Percentiles rank a stretch among this genome's conserved stretches.
Evolutionary conservation across 2,113 vertebrate genomes (phyloP).

Genomic region (Pelobates fuscus): DNA sequence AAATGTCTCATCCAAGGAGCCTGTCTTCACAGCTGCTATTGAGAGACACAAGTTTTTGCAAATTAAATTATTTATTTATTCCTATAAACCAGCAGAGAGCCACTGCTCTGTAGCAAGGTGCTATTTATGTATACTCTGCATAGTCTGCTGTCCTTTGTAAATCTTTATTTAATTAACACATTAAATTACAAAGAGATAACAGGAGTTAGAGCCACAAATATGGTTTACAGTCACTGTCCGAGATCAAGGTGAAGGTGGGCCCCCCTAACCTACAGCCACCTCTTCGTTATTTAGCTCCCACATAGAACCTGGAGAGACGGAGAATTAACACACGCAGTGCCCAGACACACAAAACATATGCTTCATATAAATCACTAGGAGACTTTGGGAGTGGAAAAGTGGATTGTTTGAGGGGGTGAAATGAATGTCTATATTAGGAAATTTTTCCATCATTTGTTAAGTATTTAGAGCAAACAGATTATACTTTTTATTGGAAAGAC

Average conservation of each 20-base stretch:
- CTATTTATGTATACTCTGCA: too few relatives aligned
- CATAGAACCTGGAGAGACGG: neutral
- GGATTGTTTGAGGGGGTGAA: neutral
- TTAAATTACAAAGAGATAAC: neutral
- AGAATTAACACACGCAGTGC: neutral
- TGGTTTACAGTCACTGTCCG: neutral
- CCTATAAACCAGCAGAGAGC: too few relatives aligned
- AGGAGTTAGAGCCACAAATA: neutral
- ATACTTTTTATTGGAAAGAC: too few relatives aligned
- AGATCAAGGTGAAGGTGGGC: neutral
- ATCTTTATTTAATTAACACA: conserved; percentile 8
- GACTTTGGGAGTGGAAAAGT: neutral
- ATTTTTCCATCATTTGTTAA: too few relatives aligned
- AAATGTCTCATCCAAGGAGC: neutral
- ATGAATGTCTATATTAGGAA: too few relatives aligned
- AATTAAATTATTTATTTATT: neutral
- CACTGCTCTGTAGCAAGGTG: too few relatives aligned
- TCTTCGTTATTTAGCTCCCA: conserved; percentile 6
- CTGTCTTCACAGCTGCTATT: neutral
- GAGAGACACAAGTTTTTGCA: neutral
- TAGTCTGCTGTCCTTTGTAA: neutral
- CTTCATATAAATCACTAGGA: neutral
- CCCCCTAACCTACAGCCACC: neutral
- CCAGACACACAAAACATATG: neutral
- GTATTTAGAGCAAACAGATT: too few relatives aligned